Conservation (phyloP, 2,797 vertebrate species). For the Gobionotothen gibberifrons region DNA sequence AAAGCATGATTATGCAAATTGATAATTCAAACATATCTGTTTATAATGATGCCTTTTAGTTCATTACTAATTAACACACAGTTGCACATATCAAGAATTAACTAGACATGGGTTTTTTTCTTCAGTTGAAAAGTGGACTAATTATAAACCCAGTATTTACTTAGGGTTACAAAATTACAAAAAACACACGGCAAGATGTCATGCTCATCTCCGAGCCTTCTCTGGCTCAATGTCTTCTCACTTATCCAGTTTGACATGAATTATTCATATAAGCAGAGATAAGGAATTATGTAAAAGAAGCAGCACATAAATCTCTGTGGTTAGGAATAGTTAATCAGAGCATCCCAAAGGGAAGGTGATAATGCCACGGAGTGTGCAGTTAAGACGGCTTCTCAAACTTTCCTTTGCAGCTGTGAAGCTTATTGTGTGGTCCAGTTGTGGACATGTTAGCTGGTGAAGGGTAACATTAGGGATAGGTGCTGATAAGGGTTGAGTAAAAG, state of each 20-base stretch:
- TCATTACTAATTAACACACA: not conserved
- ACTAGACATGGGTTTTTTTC: slow-evolving; percentile 4
- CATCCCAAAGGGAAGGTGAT: slow-evolving; percentile 70
- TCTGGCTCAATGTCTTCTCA: slow-evolving; percentile 64
- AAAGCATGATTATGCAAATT: slow-evolving; percentile 10
- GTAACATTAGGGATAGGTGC: slow-evolving; percentile 10
- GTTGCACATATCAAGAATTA: slow-evolving; percentile 1
- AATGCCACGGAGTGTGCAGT: slow-evolving; percentile 49
- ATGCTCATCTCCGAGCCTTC: slow-evolving; percentile 48
- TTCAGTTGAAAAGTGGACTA: slow-evolving; percentile 21
- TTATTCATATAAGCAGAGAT: slow-evolving; percentile 75
- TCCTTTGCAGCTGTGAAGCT: slow-evolving; percentile 49
- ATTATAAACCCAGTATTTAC: slow-evolving; percentile 58
- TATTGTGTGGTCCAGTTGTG: slow-evolving; percentile 34
- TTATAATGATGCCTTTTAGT: not conserved
- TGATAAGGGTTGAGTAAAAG: not conserved
- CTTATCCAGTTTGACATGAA: slow-evolving; percentile 69
- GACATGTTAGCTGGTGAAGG: slow-evolving; percentile 1
- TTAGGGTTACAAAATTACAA: slow-evolving; percentile 60
- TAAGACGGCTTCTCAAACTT: slow-evolving; percentile 56
- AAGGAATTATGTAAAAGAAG: slow-evolving; percentile 79
- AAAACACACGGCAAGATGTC: slow-evolving; percentile 59
- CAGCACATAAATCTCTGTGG: slow-evolving; percentile 73
- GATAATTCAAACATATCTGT: slow-evolving; percentile 5
- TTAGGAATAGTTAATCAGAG: slow-evolving; percentile 78